Conservation (phyloP, 1,140 invertebrate genomes). For the Penaeus chinensis region DNA sequence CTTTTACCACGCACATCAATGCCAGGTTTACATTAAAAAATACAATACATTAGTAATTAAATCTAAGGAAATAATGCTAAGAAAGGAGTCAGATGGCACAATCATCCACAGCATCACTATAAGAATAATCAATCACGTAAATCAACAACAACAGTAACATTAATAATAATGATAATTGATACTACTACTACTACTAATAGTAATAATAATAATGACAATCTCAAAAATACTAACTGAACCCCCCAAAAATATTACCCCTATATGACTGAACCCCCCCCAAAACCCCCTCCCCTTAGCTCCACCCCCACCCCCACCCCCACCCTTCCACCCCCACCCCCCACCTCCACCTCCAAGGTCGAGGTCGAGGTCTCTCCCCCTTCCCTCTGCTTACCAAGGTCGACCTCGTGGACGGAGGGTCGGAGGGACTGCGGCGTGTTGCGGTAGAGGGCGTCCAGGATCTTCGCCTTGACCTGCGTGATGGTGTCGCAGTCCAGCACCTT, state of each 20-base stretch:
- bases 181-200: too few relatives aligned
- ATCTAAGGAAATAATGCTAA: too few relatives aligned
- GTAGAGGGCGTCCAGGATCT: constrained; percentile 97
- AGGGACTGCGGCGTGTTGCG: constrained; percentile 95
- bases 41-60: too few relatives aligned
- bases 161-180: not conserved
- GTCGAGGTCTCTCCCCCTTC: not conserved
- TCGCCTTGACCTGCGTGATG: constrained; percentile 97
- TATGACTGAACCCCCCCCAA: not conserved
- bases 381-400: constrained; percentile 78
- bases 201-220: not conserved
- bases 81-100: too few relatives aligned
- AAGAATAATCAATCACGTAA: not conserved
- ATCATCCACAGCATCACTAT: too few relatives aligned
- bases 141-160: not conserved
- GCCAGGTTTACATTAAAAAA: too few relatives aligned
- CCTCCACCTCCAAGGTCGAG: not conserved
- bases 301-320: too few relatives aligned
- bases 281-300: not conserved
- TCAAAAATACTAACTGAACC: not conserved
- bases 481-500: constrained; percentile 98
- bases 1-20: too few relatives aligned
- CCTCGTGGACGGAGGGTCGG: constrained; percentile 90
- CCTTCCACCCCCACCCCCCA: too few relatives aligned
- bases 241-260: too few relatives aligned